A percentile compares a stretch with the other conserved stretches of the same genome.
phyloP scores from a whole-genome alignment of 2,888 invertebrate species.

The Blomia tropicalis region DNA sequence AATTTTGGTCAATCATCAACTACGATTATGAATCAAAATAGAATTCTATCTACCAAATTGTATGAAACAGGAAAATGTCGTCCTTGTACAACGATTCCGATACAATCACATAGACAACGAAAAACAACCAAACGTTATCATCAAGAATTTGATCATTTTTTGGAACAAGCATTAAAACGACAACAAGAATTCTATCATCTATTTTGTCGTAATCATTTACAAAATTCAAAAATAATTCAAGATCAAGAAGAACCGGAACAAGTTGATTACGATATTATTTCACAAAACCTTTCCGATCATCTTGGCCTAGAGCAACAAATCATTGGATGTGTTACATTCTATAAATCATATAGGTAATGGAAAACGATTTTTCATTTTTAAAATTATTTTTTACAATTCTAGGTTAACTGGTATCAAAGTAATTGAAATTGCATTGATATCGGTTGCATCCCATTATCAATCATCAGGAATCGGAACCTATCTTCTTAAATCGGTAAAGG shows the following conservation, averaged over 20 bases:
- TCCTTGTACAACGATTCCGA: no score
- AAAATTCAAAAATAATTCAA: neutral
- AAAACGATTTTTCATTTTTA: neutral
- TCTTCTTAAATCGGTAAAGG: neutral
- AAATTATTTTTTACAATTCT: neutral
- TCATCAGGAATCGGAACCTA: neutral
- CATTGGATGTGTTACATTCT: conserved; percentile 1
- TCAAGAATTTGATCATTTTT: neutral
- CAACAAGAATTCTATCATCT: neutral
- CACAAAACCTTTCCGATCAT: neutral
- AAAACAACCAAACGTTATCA: no score
- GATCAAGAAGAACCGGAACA: neutral
- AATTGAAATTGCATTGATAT: neutral
- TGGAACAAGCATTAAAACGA: neutral
- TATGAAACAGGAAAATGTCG: neutral
- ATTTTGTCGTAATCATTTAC: neutral
- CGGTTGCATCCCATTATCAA: neutral
- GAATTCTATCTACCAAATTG: neutral
- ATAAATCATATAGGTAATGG: neutral
- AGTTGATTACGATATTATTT: neutral
- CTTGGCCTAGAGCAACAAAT: conserved; percentile 8
- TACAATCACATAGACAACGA: neutral
- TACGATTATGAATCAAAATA: neutral
- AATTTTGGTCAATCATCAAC: neutral
- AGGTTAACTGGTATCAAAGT: conserved; percentile 9